These are phyloP conservation scores for Eulemur rubriventer DNA, from an alignment of 2,797 vertebrate species.

Conservation along the genomic window DNA sequence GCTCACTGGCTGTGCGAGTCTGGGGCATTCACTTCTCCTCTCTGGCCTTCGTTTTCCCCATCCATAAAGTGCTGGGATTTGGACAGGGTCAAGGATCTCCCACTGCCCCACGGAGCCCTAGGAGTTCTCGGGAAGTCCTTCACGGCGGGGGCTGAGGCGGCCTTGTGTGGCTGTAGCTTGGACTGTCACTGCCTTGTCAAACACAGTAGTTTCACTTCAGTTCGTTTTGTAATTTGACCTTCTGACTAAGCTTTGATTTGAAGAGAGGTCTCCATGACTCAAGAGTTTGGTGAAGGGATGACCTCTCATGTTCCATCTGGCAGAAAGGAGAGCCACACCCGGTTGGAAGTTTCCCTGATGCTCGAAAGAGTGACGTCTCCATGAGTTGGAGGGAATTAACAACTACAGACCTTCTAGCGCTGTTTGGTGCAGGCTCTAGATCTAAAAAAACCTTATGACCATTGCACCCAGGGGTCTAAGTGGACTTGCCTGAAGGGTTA, in stretches of 20 bases:
- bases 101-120: rapidly evolving
- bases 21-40: not conserved
- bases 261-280: not conserved
- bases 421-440: not conserved
- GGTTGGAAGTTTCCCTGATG: not conserved
- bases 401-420: not conserved
- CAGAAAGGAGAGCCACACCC: not conserved
- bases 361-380: not conserved
- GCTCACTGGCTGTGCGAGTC: not conserved
- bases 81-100: too few relatives aligned
- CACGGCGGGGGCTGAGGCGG: not conserved
- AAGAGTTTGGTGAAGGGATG: not conserved
- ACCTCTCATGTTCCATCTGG: not conserved
- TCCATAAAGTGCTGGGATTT: not conserved
- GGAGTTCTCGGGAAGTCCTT: not conserved
- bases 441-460: not conserved
- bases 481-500: not conserved
- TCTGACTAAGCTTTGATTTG: not conserved
- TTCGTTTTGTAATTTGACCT: not conserved
- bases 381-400: not conserved
- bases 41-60: not conserved
- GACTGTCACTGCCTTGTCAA: not conserved
- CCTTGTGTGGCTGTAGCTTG: not conserved
- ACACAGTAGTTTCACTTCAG: not conserved
- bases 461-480: not conserved